Percentiles rank a stretch among this genome's conserved stretches.
phyloP scores from a whole-genome alignment of 2,888 invertebrate genomes.

The Clanis bilineata region DNA sequence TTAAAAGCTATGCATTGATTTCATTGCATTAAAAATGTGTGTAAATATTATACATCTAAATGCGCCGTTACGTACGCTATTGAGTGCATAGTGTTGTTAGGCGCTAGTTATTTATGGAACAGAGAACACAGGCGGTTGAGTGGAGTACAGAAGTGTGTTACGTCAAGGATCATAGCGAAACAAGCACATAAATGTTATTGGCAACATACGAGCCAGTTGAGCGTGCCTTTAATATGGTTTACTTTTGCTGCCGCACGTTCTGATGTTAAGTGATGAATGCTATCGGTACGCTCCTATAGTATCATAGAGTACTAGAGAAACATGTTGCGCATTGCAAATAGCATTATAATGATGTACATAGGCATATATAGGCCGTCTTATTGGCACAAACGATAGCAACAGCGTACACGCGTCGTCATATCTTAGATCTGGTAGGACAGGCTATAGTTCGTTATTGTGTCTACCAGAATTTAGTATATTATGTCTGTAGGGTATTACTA shows the following conservation, averaged over 20 bases:
- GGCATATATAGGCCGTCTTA: too few relatives aligned
- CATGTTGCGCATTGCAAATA: conserved; percentile 30
- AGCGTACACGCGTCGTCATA: too few relatives aligned
- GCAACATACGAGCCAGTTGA: conserved; percentile 29
- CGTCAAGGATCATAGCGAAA: conserved; percentile 26
- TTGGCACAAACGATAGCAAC: too few relatives aligned
- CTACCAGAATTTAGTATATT: too few relatives aligned
- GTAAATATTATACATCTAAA: background rate
- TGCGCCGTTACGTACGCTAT: background rate
- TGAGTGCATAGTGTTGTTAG: conserved; percentile 2
- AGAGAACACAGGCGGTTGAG: background rate
- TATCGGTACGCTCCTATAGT: conserved; percentile 28
- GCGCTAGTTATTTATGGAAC: background rate
- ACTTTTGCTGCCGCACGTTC: conserved; percentile 43
- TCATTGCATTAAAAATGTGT: too few relatives aligned
- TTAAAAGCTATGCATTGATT: too few relatives aligned
- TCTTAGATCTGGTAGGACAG: too few relatives aligned
- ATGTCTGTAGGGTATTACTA: too few relatives aligned
- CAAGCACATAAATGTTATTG: conserved; percentile 36
- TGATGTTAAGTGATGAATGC: conserved; percentile 41
- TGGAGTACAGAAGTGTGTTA: conserved; percentile 15
- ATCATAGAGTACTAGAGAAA: too few relatives aligned
- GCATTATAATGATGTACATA: background rate
- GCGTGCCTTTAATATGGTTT: conserved; percentile 35
- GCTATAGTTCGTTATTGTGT: too few relatives aligned